phyloP scores from a whole-genome alignment of 2,797 vertebrate species.

The Calcarius lapponicus region DNA sequence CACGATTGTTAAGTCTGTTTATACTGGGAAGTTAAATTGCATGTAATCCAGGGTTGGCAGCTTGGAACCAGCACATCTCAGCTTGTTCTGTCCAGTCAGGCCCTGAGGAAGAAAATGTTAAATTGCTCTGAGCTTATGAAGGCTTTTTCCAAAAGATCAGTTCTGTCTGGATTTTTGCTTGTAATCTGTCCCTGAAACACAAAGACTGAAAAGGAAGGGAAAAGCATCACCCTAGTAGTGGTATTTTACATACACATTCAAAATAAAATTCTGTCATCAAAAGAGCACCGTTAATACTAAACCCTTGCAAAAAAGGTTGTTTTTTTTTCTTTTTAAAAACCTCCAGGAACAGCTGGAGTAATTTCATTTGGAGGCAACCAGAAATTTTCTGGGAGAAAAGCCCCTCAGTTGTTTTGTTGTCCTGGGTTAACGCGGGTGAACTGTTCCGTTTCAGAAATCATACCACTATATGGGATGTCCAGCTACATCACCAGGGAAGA shows the following conservation, averaged over 20 bases:
- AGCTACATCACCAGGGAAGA: constrained; percentile 93
- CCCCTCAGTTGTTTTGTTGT: background rate
- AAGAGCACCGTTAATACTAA: background rate
- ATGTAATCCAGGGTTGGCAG: background rate
- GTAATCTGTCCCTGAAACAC: background rate
- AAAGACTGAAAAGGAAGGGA: background rate
- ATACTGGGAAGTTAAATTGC: background rate
- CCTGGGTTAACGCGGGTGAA: background rate
- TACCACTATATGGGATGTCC: constrained; percentile 94
- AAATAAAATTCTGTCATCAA: background rate
- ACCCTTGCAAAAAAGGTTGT: background rate
- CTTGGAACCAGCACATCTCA: background rate
- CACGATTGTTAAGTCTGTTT: background rate
- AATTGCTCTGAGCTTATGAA: background rate
- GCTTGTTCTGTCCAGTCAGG: background rate
- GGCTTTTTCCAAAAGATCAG: background rate
- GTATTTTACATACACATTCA: background rate
- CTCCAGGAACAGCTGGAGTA: background rate
- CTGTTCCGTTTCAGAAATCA: constrained; percentile 82
- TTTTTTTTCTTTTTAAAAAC: background rate
- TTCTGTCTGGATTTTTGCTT: background rate
- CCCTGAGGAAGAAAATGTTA: background rate
- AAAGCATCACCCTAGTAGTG: background rate
- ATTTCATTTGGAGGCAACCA: background rate
- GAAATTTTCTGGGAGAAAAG: background rate